Evolutionary conservation across 1,140 invertebrate species (phyloP).

Genomic region (Meloidogyne chitwoodi): DNA sequence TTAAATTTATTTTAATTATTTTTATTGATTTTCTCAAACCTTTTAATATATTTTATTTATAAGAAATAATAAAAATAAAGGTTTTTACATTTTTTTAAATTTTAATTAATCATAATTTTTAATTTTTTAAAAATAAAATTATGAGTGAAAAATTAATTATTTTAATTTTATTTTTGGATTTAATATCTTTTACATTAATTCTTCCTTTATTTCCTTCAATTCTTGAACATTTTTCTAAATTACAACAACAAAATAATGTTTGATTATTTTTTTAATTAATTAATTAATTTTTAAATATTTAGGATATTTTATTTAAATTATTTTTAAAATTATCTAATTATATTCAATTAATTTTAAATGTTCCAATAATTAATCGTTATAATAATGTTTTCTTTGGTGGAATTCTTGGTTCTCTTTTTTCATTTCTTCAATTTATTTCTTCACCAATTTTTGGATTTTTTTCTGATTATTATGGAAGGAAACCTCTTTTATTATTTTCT

Average conservation of each 20-base stretch:
- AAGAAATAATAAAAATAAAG: too few relatives aligned
- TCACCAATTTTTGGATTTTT: constrained; percentile 88
- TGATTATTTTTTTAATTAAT: background rate
- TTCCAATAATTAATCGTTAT: constrained; percentile 44
- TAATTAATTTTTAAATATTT: background rate
- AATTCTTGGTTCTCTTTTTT: constrained; percentile 90
- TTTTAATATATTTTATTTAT: too few relatives aligned
- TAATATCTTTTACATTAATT: constrained; percentile 56
- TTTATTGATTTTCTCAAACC: too few relatives aligned
- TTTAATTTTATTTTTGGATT: constrained; percentile 49
- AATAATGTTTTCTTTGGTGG: constrained; percentile 57
- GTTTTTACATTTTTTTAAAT: too few relatives aligned
- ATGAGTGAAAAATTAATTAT: constrained; percentile 2
- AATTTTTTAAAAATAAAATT: background rate
- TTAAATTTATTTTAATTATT: too few relatives aligned
- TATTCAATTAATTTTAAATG: constrained; percentile 47
- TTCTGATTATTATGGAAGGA: constrained; percentile 90
- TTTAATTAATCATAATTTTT: background rate
- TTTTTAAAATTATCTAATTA: constrained; percentile 33
- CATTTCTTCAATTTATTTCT: constrained; percentile 87
- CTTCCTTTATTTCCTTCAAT: constrained; percentile 56
- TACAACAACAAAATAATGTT: constrained; percentile 1
- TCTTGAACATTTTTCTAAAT: constrained; percentile 44
- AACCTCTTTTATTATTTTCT: constrained; percentile 76
- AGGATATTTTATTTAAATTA: constrained; percentile 49